Evolutionary conservation across 2,113 vertebrate species (phyloP).

Genomic region (Sprattus sprattus): DNA sequence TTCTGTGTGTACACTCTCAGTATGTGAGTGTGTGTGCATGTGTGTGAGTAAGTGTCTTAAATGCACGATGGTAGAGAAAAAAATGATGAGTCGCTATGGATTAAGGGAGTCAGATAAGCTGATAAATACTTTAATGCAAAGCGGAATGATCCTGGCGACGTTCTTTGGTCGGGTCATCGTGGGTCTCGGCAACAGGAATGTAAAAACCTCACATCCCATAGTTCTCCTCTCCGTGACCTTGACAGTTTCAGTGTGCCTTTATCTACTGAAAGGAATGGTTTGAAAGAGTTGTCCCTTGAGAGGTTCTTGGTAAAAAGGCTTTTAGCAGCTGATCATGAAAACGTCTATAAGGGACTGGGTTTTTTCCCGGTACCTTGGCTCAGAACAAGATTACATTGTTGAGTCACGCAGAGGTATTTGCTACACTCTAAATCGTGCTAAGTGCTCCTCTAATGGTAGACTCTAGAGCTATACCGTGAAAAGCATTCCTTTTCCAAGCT

Average conservation of each 20-base stretch:
- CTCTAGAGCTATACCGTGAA: neutral
- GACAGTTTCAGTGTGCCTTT: slow-evolving; percentile 19
- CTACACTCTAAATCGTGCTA: neutral
- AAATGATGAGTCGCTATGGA: slow-evolving; percentile 36
- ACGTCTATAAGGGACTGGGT: neutral
- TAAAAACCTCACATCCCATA: slow-evolving; percentile 35
- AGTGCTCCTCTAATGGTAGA: neutral
- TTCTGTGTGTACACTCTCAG: neutral
- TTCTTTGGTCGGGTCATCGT: slow-evolving; percentile 23
- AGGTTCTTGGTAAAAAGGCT: slow-evolving; percentile 6
- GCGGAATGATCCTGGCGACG: slow-evolving; percentile 20
- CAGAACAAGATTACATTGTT: neutral
- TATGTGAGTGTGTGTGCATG: neutral
- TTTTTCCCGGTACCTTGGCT: neutral
- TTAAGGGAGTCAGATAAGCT: slow-evolving; percentile 40
- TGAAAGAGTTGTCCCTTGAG: neutral
- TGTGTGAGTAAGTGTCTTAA: slow-evolving; percentile 3
- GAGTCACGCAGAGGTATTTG: slow-evolving; percentile 6
- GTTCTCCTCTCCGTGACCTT: slow-evolving; percentile 1
- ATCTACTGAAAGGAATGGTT: slow-evolving; percentile 5
- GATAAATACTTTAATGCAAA: slow-evolving; percentile 38
- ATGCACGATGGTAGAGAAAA: slow-evolving; percentile 19
- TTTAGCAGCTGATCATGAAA: slow-evolving; percentile 14
- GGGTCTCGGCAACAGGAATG: slow-evolving; percentile 10
- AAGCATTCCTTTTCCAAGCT: neutral